Evolutionary conservation across 1,140 invertebrate species (phyloP).

Genomic region (Holotrichia oblita): DNA sequence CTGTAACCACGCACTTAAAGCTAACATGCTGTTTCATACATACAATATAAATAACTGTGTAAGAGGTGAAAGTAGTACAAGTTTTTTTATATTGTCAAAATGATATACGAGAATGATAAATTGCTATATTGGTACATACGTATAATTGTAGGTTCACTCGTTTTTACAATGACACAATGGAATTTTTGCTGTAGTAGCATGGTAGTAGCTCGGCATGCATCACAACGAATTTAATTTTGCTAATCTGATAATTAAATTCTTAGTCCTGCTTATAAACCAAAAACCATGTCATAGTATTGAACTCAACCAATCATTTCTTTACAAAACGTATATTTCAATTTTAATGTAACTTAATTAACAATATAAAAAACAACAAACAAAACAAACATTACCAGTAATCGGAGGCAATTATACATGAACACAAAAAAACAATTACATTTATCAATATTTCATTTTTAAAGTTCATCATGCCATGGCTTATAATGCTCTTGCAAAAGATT

Average conservation of each 20-base stretch:
- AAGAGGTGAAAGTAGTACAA: neutral
- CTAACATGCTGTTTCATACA: neutral
- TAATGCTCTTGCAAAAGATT: neutral
- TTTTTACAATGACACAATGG: neutral
- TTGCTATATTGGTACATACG: neutral
- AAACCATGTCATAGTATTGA: no score
- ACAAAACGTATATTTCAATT: neutral
- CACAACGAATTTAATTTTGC: neutral
- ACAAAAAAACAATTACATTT: neutral
- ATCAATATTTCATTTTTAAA: neutral
- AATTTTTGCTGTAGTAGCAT: conserved; percentile 9
- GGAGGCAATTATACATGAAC: no score
- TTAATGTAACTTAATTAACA: neutral
- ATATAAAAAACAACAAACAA: neutral
- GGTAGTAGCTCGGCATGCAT: neutral
- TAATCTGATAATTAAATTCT: neutral
- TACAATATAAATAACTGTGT: conserved; percentile 1
- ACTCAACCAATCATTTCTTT: neutral
- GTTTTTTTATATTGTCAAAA: neutral
- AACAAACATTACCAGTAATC: neutral
- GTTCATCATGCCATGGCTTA: conserved; percentile 26
- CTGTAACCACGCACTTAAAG: neutral
- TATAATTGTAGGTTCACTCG: neutral
- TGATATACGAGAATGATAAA: conserved; percentile 16
- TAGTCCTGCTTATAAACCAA: no score